A percentile compares a stretch with the other conserved stretches of the same genome.
phyloP scores from a whole-genome alignment of 2,888 invertebrate species.

The Stenchaetothrips biformis region DNA sequence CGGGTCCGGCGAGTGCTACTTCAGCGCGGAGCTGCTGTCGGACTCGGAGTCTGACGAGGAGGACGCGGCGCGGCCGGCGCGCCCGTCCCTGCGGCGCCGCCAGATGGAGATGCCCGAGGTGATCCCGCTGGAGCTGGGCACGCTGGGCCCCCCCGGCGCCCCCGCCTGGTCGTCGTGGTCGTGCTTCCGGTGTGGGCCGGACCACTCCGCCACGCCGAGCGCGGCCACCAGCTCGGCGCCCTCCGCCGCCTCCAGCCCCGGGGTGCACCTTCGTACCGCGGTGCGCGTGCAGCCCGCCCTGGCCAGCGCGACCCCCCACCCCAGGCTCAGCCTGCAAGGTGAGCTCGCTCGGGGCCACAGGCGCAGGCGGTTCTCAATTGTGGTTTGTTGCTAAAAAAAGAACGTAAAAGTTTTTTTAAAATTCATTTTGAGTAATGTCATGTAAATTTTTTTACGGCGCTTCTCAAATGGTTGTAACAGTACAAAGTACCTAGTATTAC shows the following conservation, averaged over 20 bases:
- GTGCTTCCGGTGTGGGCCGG: slow-evolving; percentile 39
- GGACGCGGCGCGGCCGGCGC: slow-evolving; percentile 38
- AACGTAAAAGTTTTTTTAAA: too few relatives aligned
- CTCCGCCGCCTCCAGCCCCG: slow-evolving; percentile 36
- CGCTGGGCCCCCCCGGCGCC: slow-evolving; percentile 38
- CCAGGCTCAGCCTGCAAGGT: slow-evolving; percentile 27
- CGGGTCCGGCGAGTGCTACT: slow-evolving; percentile 73
- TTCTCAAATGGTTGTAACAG: too few relatives aligned
- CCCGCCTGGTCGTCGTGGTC: slow-evolving; percentile 38
- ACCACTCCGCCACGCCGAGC: slow-evolving; percentile 44
- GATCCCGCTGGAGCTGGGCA: slow-evolving; percentile 22
- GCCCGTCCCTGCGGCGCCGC: slow-evolving; percentile 39
- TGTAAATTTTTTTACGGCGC: too few relatives aligned
- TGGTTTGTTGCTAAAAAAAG: too few relatives aligned
- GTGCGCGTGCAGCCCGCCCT: slow-evolving; percentile 26
- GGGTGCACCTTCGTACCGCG: slow-evolving; percentile 35
- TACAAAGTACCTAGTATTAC: too few relatives aligned
- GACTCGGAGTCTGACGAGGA: slow-evolving; percentile 55
- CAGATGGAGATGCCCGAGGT: slow-evolving; percentile 10
- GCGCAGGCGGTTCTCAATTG: too few relatives aligned
- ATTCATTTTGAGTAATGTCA: too few relatives aligned
- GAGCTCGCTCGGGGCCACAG: too few relatives aligned
- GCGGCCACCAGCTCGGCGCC: slow-evolving; percentile 37
- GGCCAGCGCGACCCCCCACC: neutral
- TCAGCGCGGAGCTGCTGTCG: slow-evolving; percentile 59